Evolutionary conservation across 1,140 invertebrate species (phyloP), one percentile per base, ranked within the genome.

Genomic region (Apis dorsata): DNA sequence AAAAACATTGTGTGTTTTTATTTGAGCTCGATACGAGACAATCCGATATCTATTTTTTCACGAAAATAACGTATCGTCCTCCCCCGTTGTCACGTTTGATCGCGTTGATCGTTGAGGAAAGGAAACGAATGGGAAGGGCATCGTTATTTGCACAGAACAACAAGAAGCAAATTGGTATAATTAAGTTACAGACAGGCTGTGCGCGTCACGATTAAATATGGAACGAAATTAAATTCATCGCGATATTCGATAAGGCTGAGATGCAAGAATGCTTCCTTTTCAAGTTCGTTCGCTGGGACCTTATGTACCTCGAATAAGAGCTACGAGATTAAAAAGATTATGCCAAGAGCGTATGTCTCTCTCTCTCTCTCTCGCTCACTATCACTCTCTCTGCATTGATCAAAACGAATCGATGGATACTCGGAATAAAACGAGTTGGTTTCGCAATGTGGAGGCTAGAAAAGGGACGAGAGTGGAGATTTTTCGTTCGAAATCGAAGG

Each of bases 141-240:
- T 28, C 49, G 57, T 79, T 62, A 57, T 63, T 79, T 53, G 68
- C 59, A 8, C 19, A 15, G 24, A 34, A 2, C 66, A 13, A 63
- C 57, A 63, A 72, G 68, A 79, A 55, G 59, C 77, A 44, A 62
- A 62, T 60, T 53, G 49, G 10, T 59, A 24, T 62, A 71, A 79
- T 79, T 71, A 79, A 79, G 44, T 62, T 60, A 60, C 57, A 19
- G 13, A 5, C 13, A 8, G 17, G 62, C 13, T 11, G n/a, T 15
- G 24, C n/a, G 24, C 15, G 57, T 62, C 68, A 21, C 19, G 44
- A 15, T 44, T 24, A n/a, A 79, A 79, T 62, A 71, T 60, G 34
- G 77, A 71, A 49, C 77, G 57, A 44, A 53, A 79, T 79, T 55
- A 55, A 66, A 77, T 79, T 71, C n/a, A 51, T 34, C 66, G 65